phyloP scores from a whole-genome alignment of 1,140 invertebrate species.

The Gyrodactylus bullatarudis region DNA sequence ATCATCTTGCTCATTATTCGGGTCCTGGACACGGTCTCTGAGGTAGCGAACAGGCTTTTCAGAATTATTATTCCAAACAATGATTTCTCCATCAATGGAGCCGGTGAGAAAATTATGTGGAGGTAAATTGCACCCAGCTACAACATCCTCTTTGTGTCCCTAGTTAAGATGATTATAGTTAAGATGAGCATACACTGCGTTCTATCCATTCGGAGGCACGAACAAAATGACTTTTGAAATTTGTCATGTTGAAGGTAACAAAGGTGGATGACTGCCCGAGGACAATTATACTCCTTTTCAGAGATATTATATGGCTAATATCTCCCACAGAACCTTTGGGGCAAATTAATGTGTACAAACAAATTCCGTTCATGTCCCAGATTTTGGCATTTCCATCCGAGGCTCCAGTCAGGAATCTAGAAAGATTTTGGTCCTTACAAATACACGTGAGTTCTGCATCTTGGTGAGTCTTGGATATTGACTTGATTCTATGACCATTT shows the following conservation, averaged over 20 bases:
- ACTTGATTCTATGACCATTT: constrained; percentile 20
- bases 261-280: constrained; percentile 15
- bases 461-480: constrained; percentile 15
- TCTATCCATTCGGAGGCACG: background rate
- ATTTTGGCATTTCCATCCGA: constrained; percentile 19
- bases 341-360: constrained; percentile 15
- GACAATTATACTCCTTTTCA: constrained; percentile 16
- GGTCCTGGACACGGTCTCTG: background rate
- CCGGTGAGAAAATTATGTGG: constrained; percentile 32
- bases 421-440: constrained; percentile 15
- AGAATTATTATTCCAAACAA: constrained; percentile 30
- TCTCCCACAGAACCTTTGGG: constrained; percentile 16
- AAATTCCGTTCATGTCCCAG: constrained; percentile 21
- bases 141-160: constrained; percentile 32
- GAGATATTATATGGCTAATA: constrained; percentile 15
- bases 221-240: background rate
- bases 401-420: constrained; percentile 15
- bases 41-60: constrained; percentile 14
- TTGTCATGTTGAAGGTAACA: background rate
- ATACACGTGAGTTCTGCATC: constrained; percentile 17
- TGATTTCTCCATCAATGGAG: constrained; percentile 35
- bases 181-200: background rate
- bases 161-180: background rate
- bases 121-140: constrained; percentile 24
- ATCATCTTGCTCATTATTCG: too few relatives aligned